phyloP scores from a whole-genome alignment of 1,140 invertebrate species.

The Orius insidiosus region DNA sequence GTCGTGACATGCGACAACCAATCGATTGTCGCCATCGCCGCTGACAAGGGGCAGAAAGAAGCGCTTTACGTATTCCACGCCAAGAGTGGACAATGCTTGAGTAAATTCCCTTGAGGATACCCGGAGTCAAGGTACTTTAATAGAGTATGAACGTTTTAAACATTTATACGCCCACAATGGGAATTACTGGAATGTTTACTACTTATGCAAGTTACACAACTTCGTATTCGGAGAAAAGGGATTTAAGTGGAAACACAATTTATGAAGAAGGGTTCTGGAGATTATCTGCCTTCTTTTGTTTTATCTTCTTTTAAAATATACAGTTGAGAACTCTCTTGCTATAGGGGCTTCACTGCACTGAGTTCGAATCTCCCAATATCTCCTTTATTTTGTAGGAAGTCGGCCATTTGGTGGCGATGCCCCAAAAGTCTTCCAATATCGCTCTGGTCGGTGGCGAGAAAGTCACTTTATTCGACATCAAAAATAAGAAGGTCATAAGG shows the following conservation, averaged over 20 bases:
- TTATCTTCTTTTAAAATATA: slow-evolving; percentile 2
- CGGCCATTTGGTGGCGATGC: slow-evolving; percentile 50
- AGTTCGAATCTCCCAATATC: no score
- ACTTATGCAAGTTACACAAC: no score
- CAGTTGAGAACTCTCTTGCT: no score
- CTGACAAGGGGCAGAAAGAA: slow-evolving; percentile 66
- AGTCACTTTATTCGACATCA: slow-evolving; percentile 69
- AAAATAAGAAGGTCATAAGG: slow-evolving; percentile 56
- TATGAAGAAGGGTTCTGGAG: no score
- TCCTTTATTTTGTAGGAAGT: slow-evolving; percentile 43
- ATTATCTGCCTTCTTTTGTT: not conserved
- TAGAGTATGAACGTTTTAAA: not conserved
- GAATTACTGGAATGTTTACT: slow-evolving; percentile 3
- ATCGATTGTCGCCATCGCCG: slow-evolving; percentile 55
- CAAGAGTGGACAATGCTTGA: slow-evolving; percentile 59
- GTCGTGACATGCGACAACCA: slow-evolving; percentile 66
- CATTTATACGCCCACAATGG: slow-evolving; percentile 2
- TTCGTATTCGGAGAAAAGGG: no score
- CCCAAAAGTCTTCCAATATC: slow-evolving; percentile 63
- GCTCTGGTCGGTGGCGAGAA: slow-evolving; percentile 82
- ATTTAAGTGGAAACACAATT: no score
- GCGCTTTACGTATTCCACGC: slow-evolving; percentile 69
- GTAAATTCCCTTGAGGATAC: slow-evolving; percentile 52
- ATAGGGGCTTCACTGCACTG: no score
- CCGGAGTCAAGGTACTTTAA: slow-evolving; percentile 39